Evolutionary conservation across 2,113 vertebrate species (phyloP), one percentile per base, ranked within the genome.

Genomic region (Marcusenius ussheri): DNA sequence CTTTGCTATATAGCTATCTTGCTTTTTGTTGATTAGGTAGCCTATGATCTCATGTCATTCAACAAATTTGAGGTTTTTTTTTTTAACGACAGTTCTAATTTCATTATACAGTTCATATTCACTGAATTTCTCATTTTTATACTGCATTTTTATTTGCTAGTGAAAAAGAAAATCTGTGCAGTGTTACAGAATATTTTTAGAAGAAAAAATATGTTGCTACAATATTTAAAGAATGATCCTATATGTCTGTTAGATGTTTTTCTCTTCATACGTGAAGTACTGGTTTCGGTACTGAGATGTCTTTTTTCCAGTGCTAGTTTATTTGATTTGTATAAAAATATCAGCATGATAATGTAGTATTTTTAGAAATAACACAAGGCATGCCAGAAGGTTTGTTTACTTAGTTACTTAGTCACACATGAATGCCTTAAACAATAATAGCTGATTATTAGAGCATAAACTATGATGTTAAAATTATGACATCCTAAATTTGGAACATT

Each of bases 351-450:
- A 49, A 49, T 49, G 21, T 46, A 80, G 74, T 80, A 80, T 80
- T 46, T 85, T 85, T 85, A 85, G 46, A 46, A 85, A 27, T 42
- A 49, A 85, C 83, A 85, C 83, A 85, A n/a, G 24, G 83, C 39
- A 87, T 86, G n/a, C 21, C 27, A 47, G 83, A 49, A 27, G 83
- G 46, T 85, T 49, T 85, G 83, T 85, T 49, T 85, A 45, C 46
- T 39, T 77, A 77, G 70, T 77, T 80, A 80, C 74, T 87, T 50
- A 87, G 49, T 87, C n/a, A 53, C 84, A 31, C 84, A 51, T 53
- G 84, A 87, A n/a, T 87, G 49, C 84, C 21, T 53, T 87, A 87
- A 31, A 47, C 47, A 87, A 87, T 87, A 46, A 87, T 53, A 46
- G 46, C 83, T 87, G 47, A 87, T 87, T 50, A n/a, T 87, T 51